Evolutionary conservation across 2,797 vertebrate species (phyloP).

Genomic region (Enteromius radiatus): DNA sequence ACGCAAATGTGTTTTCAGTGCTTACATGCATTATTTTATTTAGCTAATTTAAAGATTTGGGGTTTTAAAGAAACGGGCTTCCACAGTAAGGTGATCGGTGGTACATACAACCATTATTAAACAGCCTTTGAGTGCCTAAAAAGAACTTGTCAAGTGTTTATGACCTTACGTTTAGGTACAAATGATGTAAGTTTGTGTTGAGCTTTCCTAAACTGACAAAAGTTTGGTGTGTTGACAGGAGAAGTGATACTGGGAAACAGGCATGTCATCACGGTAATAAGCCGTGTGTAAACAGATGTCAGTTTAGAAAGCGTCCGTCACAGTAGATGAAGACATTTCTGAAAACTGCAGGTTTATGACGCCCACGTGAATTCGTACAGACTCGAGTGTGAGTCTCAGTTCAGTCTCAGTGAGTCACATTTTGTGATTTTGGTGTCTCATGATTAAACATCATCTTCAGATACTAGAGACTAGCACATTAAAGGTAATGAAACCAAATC

Average conservation of each 20-base stretch:
- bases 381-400: neutral
- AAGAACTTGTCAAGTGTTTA: neutral
- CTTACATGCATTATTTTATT: too few species aligned
- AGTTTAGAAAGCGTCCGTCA: neutral
- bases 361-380: neutral
- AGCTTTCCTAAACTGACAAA: neutral
- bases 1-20: too few species aligned
- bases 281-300: neutral
- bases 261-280: neutral
- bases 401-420: too few species aligned
- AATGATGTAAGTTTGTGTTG: neutral
- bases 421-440: neutral
- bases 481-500: neutral
- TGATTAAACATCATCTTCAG: neutral
- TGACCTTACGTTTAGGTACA: neutral
- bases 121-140: neutral
- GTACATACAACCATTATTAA: neutral
- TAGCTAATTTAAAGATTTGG: too few species aligned
- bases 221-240: neutral
- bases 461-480: neutral
- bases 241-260: neutral
- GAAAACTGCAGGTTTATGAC: neutral
- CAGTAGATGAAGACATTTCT: neutral
- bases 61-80: neutral
- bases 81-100: neutral